phyloP scores from a whole-genome alignment of 2,113 vertebrate genomes.

The Dasyprocta punctata region DNA sequence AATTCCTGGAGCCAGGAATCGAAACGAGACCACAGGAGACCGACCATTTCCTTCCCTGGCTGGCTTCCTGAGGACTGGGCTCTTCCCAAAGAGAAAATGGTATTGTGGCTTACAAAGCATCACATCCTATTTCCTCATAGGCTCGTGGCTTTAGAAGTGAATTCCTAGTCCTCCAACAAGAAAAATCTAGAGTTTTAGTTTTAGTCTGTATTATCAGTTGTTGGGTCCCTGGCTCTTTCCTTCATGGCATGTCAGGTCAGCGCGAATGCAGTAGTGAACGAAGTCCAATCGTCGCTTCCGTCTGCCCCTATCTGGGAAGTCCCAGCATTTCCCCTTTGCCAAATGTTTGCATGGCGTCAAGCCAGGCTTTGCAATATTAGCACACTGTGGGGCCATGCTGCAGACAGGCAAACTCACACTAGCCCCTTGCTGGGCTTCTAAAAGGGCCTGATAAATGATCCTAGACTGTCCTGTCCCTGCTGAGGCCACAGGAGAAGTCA shows the following conservation, averaged over 20 bases:
- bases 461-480: not conserved
- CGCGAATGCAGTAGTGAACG: not conserved
- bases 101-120: not conserved
- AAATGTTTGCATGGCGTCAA: not conserved
- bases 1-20: constrained; percentile 68
- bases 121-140: constrained; percentile 31
- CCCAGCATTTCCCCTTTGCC: not conserved
- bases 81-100: constrained; percentile 58
- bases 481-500: not conserved
- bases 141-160: constrained; percentile 26
- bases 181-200: not conserved
- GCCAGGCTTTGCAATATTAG: not conserved
- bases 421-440: not conserved
- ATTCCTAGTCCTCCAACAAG: not conserved
- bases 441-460: not conserved
- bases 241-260: not conserved
- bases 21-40: not conserved
- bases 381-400: not conserved
- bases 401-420: not conserved
- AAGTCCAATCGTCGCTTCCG: not conserved
- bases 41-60: constrained; percentile 57
- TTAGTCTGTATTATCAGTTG: not conserved
- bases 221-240: not conserved
- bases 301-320: not conserved
- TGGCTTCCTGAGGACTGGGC: constrained; percentile 36